phyloP scores from a whole-genome alignment of 2,888 invertebrate species.

The Archips crataeganus region DNA sequence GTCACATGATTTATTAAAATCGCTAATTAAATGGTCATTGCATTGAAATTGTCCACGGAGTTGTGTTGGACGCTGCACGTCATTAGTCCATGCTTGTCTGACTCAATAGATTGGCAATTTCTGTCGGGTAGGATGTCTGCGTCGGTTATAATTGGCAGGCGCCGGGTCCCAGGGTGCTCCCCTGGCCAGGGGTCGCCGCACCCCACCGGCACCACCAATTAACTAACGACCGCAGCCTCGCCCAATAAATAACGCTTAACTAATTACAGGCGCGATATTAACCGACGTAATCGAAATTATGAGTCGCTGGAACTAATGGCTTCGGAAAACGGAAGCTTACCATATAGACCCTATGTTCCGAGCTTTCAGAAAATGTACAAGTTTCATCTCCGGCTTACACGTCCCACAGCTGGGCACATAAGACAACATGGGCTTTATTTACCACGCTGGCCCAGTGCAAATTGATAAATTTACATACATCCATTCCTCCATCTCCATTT shows the following conservation, averaged over 20 bases:
- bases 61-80: background rate
- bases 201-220: conserved; percentile 45
- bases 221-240: conserved; percentile 44
- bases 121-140: conserved; percentile 24
- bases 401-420: too few species aligned
- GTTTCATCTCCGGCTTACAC: too few species aligned
- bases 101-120: conserved; percentile 34
- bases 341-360: background rate
- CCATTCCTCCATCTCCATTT: too few species aligned
- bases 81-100: conserved; percentile 20
- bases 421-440: too few species aligned
- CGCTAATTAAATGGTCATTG: background rate
- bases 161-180: conserved; percentile 9
- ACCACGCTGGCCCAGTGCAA: too few species aligned
- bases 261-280: conserved; percentile 35
- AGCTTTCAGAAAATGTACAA: background rate
- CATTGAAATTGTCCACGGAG: background rate
- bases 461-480: too few species aligned
- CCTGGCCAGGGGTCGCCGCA: conserved; percentile 33
- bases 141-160: conserved; percentile 31
- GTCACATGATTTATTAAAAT: too few species aligned
- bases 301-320: conserved; percentile 18
- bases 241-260: conserved; percentile 38
- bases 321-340: conserved; percentile 3
- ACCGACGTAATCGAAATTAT: conserved; percentile 24